Base-by-base conservation (phyloP, 2,797 vertebrate genomes). In the Ispidina picta region DNA sequence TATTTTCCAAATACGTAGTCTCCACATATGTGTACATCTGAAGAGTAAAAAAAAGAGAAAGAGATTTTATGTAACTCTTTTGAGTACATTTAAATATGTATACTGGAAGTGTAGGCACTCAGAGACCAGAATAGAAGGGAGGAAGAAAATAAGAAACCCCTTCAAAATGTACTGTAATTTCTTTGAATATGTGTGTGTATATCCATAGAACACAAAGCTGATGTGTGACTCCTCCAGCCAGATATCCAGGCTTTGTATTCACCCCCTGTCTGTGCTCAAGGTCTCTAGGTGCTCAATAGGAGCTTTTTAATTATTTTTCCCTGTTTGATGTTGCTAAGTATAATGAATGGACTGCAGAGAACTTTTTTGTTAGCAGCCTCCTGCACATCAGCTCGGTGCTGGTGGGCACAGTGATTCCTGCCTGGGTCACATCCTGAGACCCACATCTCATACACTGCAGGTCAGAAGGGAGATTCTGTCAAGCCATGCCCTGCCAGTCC, bases 261-360 rank as follows among this genome's bases (percentile, higher is more conserved):
- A 90, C 65, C 66, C 65, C 71, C 86, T 60, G 15, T 94, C 65
- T 92, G 58, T 75, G 82, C 84, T 95, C 74, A 95, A 96, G 92
- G 95, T 97, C 96, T 96, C 68, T 88, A 90, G 84, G 69, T 96
- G 69, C 96, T 96, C 96, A 56, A 48, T 87, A 63, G 95, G 96
- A 93, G 94, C 71, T 97, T 97, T 97, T 96, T 79, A 97, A 97
- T 98, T 97, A 96, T 96, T 94, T 95, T 96, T 92, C 95, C 79
- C 94, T 96, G 83, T 97, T 97, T 96, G 96, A 96, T 96, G 80
- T 95, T 88, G 69, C 92, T 92, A 93, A 94, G 69, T 91, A 52
- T 95, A 97, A 97, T 91, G 88, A 96, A 92, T 93, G 92, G 73
- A 65, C 89, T 92, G 90, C 81, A 83, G 88, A 85, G 49, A 84